Evolutionary conservation across 2,797 vertebrate species (phyloP), one percentile per base, ranked within the genome.

Genomic region (Forpus xanthops): DNA sequence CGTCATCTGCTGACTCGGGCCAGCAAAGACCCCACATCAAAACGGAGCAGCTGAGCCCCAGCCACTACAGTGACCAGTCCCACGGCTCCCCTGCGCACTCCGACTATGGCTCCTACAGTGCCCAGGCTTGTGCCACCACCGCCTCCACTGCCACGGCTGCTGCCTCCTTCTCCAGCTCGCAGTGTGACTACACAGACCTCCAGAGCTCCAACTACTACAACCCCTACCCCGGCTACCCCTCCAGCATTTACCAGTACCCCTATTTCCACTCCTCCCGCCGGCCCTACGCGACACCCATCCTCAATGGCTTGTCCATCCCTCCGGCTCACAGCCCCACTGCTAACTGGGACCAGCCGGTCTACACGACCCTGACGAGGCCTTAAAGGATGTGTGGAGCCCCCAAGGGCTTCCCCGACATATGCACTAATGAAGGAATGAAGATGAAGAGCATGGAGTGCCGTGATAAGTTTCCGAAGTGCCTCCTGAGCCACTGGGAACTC

Each of bases 331-430:
- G 99, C 97, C 99, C 99, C 79, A 97, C 98, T 0, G 94, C 98
- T 49, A 98, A 97, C 98, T 99, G 99, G 99, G 99, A 99, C 92
- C 99, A 99, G 98, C 99, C 99, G 0, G 98, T 99, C 96, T 99
- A 99, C 97, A 99, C 99, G 76, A 99, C 99, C 18, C 98, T 99
- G 96, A 99, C 98, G 61, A 98, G 98, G 94, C 99, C 99, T 84
- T 99, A 98, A 93, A 92, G 81, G 87, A 8, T n/a, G 71, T 16
- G 44, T 2, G 15, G 67, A 75, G 93, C 89, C 61, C 70, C 86
- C 49, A 23, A 2, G 78, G 97, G 96, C 94, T 95, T 96, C 85
- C 86, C 77, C 9, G 61, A 93, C 84, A 52, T 94, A 97, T 98
- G 98, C 98, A 98, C 98, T 98, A 98, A 96, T 96, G 96, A 98